Conservation (phyloP, 1,140 invertebrate genomes). For the Cepaea nemoralis region DNA sequence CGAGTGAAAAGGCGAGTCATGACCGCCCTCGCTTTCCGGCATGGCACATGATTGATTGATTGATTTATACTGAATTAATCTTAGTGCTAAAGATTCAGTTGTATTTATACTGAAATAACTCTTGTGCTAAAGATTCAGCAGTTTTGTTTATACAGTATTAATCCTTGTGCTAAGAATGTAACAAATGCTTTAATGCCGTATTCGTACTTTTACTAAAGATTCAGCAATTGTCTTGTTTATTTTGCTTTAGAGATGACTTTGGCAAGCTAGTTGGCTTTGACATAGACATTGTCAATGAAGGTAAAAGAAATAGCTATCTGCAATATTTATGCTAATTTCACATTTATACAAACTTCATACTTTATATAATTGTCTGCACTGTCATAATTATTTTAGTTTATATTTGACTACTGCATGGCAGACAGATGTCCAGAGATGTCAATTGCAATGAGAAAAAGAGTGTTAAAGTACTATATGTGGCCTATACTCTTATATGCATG, state of each 20-base stretch:
- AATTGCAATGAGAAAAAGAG: too few species aligned
- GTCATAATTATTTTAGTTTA: too few species aligned
- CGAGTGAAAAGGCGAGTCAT: too few species aligned
- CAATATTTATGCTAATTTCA: too few species aligned
- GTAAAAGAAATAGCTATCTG: too few species aligned
- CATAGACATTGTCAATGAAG: conserved; percentile 43
- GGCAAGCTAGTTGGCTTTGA: conserved; percentile 43
- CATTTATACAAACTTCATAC: background rate
- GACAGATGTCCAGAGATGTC: too few species aligned
- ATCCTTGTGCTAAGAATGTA: background rate
- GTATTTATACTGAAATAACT: background rate
- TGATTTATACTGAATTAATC: background rate
- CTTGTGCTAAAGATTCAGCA: background rate
- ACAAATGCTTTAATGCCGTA: background rate
- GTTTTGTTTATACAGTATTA: background rate
- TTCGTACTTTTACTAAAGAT: background rate
- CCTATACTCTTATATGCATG: too few species aligned
- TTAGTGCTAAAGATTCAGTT: background rate
- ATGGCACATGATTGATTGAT: background rate
- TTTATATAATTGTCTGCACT: background rate
- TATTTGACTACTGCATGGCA: too few species aligned
- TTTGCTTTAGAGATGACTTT: conserved; percentile 40
- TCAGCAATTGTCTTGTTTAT: too few species aligned
- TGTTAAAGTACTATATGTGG: too few species aligned
- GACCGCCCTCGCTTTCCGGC: too few species aligned